Evolutionary conservation across 1,140 invertebrate species (phyloP), one percentile per base, ranked within the genome.

Genomic region (Megathymus violae): DNA sequence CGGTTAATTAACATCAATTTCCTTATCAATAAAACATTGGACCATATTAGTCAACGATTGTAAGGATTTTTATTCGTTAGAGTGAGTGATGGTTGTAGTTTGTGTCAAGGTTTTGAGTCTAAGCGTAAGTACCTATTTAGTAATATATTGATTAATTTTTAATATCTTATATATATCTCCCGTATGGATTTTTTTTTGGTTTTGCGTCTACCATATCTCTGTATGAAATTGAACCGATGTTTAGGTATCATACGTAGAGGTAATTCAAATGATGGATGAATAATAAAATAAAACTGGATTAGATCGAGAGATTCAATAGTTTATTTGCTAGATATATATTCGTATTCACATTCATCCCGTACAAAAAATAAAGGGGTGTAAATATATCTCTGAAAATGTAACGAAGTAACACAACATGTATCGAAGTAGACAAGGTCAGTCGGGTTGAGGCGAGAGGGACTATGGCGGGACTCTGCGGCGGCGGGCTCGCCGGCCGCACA

Each of bases 401-500:
- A 91, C 86, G 86, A 88, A 79, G 74, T 82, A 85, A 90, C 79
- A 78, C 76, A 88, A 87, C 71, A 67, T 83, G 76, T 84, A 75
- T 84, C 75, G 72, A 83, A 68, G 76, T 85, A 86, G 71, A 84
- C 74, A 73, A 80, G 77, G 83, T 84, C 88, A 86, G 88, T 90
- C 85, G 73, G 75, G 76, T 73, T 64, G 61, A 76, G 75, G 69
- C 44, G n/a, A n/a, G 59, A 62, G 54, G 73, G 62, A 19, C 75
- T 88, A 90, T 36, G 80, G 85, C 51, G 88, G 82, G 15, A 78
- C 78, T 50, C 92, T 80, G 43, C 93, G 88, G 38, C 89, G 81
- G 31, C 92, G 91, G 58, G 85, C 91, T 16, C 92, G 91, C 11
- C 92, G 82, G 0, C 94, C 95, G 83, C 94, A 95, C 56, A 97